Percentiles rank a stretch among this genome's conserved stretches.
Conservation (phyloP, 2,797 vertebrate species). For the Odontamblyopus rebecca region DNA sequence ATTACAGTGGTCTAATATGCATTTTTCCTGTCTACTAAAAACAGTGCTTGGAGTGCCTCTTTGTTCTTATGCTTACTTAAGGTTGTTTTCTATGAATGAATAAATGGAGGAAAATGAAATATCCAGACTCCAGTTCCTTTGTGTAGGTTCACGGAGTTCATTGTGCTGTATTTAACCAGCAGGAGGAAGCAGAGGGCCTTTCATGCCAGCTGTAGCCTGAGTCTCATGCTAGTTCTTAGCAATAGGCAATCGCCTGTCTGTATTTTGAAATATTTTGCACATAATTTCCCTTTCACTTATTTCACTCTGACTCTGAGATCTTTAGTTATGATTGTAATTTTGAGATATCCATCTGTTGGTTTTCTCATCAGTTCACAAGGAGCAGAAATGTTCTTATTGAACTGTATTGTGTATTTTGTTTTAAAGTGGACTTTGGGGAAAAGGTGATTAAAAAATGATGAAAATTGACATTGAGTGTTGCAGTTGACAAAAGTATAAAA, state of each 20-base stretch:
- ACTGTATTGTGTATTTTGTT: no score
- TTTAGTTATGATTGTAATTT: background rate
- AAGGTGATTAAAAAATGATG: no score
- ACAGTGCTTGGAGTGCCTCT: no score
- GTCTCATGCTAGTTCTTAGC: no score
- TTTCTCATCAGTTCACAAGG: background rate
- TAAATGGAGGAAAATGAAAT: background rate
- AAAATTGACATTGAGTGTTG: no score
- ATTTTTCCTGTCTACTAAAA: background rate
- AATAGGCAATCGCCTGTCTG: background rate
- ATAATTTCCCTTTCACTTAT: slow-evolving; percentile 1
- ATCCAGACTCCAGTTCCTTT: background rate
- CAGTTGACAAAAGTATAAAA: no score
- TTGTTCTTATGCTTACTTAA: no score
- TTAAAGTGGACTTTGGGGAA: no score
- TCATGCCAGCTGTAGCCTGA: background rate
- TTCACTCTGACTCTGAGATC: background rate
- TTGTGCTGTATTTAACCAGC: background rate
- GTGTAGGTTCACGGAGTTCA: background rate
- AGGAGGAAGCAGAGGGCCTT: slow-evolving; percentile 4
- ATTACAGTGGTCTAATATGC: background rate
- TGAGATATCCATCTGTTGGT: background rate
- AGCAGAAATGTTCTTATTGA: no score
- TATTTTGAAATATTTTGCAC: background rate
- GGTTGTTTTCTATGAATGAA: no score